Conservation (phyloP, 2,888 invertebrate genomes). For the Acrobasis consociella region DNA sequence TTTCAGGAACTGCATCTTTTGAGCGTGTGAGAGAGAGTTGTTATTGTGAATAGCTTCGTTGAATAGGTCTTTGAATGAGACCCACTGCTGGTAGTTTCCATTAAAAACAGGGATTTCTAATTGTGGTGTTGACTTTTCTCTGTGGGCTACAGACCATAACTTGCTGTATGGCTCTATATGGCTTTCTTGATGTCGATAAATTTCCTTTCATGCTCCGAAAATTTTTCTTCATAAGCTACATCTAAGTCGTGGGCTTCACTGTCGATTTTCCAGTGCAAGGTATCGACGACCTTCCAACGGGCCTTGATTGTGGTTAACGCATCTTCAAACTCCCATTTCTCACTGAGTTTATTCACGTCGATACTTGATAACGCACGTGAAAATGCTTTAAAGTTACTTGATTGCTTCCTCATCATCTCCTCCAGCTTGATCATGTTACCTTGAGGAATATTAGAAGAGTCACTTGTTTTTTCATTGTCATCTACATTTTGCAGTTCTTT, state of each 20-base stretch:
- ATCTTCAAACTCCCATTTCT: slow-evolving; percentile 24
- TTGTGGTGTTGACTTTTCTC: slow-evolving; percentile 10
- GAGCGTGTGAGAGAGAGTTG: no score
- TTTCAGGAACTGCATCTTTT: background rate
- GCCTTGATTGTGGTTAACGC: slow-evolving; percentile 12
- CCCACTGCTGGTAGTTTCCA: slow-evolving; percentile 14
- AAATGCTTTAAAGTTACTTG: slow-evolving; percentile 19
- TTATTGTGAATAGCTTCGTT: background rate
- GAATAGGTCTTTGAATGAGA: slow-evolving; percentile 33
- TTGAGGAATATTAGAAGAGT: no score
- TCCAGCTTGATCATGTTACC: no score
- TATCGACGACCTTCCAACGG: slow-evolving; percentile 20
- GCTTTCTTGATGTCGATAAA: background rate
- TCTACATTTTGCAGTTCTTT: no score
- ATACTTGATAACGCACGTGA: slow-evolving; percentile 13
- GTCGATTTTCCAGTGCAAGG: slow-evolving; percentile 23
- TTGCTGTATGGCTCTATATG: background rate
- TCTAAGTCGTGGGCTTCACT: slow-evolving; percentile 13
- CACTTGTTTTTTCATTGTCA: no score
- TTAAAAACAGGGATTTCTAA: slow-evolving; percentile 18
- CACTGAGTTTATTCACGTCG: background rate
- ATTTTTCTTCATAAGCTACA: background rate
- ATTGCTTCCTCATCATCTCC: slow-evolving; percentile 13
- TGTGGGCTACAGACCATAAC: background rate
- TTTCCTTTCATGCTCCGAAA: background rate